Evolutionary conservation across 2,797 vertebrate species (phyloP).

Genomic region (Siniperca obscura): DNA sequence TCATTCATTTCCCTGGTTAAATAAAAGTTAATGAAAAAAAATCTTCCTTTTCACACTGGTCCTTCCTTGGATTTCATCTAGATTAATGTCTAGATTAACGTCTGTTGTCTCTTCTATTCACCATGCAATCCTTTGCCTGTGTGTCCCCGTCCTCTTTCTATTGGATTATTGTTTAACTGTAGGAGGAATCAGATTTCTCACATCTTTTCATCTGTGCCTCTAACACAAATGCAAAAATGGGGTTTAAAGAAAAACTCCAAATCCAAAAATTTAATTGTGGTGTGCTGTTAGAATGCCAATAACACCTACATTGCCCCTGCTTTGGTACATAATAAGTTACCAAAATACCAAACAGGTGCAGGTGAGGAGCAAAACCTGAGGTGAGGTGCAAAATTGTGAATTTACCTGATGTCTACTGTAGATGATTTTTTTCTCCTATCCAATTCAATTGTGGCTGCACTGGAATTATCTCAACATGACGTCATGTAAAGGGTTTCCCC

Average conservation of each 20-base stretch:
- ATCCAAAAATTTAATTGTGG: neutral
- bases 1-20: neutral
- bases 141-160: slow-evolving; percentile 41
- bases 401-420: neutral
- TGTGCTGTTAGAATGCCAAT: neutral
- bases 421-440: neutral
- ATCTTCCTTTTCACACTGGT: neutral
- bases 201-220: slow-evolving; percentile 17
- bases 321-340: neutral
- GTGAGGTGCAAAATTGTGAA: neutral
- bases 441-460: neutral
- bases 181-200: slow-evolving; percentile 63
- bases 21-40: neutral
- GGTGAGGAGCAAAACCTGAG: neutral
- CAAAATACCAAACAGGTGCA: neutral
- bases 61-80: neutral
- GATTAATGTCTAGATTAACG: neutral
- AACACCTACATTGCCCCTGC: neutral
- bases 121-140: slow-evolving; percentile 3
- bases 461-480: neutral
- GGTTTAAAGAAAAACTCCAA: neutral
- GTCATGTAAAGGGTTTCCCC: neutral
- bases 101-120: neutral
- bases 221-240: slow-evolving; percentile 10
- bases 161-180: slow-evolving; percentile 53